Percentiles rank a stretch among this genome's conserved stretches.
Conservation (phyloP, 2,113 vertebrate species). For the Dasyornis broadbenti region DNA sequence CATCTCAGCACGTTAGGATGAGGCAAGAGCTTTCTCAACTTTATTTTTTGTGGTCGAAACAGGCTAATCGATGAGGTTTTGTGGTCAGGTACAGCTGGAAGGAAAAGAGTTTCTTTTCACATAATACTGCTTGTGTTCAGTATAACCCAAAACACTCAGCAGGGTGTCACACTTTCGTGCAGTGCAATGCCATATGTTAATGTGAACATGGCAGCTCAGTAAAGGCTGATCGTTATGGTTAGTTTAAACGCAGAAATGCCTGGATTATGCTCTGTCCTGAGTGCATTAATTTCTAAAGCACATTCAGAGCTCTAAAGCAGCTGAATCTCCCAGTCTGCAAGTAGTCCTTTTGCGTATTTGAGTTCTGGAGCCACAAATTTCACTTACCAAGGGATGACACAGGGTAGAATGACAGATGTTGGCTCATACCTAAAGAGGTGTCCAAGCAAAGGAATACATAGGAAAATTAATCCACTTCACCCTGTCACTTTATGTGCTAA, state of each 20-base stretch:
- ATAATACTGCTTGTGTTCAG: neutral
- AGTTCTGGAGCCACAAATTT: neutral
- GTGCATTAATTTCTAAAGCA: neutral
- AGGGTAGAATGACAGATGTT: neutral
- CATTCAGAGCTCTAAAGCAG: neutral
- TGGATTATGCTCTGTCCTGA: neutral
- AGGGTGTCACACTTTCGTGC: neutral
- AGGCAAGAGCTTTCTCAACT: neutral
- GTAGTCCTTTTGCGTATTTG: neutral
- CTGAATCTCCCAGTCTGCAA: neutral
- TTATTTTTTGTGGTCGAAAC: neutral
- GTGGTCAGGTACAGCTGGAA: neutral
- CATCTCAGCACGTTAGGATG: neutral
- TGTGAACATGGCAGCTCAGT: neutral
- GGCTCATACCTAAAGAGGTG: neutral
- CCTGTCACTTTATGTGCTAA: neutral
- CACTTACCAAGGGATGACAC: neutral
- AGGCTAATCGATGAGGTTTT: neutral
- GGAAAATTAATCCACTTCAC: neutral
- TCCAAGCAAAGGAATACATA: neutral
- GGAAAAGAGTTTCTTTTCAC: neutral
- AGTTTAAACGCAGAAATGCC: neutral
- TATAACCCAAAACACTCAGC: neutral
- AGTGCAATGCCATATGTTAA: rapidly evolving
- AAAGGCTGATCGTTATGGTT: neutral